A percentile compares a stretch with the other conserved stretches of the same genome.
Conservation (phyloP, 2,797 vertebrate genomes). For the Sylvia borin region DNA sequence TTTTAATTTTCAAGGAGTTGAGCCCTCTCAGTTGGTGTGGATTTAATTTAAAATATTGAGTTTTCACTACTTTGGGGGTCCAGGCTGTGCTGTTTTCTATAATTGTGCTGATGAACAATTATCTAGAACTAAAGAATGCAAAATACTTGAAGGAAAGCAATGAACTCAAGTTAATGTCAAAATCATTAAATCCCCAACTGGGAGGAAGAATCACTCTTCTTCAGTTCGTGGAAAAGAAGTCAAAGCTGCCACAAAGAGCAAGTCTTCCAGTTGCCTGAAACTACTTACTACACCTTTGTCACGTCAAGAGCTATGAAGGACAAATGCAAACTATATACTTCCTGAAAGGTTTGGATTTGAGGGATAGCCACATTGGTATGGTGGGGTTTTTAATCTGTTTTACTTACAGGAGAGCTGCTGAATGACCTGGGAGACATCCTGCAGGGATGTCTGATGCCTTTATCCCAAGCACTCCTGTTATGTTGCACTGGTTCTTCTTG, state of each 20-base stretch:
- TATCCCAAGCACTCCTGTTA: not conserved
- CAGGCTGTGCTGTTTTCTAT: not conserved
- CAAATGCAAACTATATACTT: not conserved
- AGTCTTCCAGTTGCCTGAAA: not conserved
- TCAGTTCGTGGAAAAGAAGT: not conserved
- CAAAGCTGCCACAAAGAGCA: not conserved
- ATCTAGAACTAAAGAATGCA: not conserved
- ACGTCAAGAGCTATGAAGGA: not conserved
- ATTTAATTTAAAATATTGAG: not conserved
- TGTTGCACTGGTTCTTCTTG: not conserved
- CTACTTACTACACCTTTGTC: not conserved
- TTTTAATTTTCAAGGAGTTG: not conserved
- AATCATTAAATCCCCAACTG: not conserved
- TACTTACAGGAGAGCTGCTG: not conserved
- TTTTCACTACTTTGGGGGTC: not conserved
- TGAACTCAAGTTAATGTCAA: not conserved
- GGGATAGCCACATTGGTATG: not conserved
- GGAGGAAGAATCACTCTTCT: not conserved
- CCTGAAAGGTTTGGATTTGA: not conserved
- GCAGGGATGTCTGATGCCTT: fast-evolving
- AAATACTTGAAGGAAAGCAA: not conserved
- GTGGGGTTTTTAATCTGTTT: not conserved
- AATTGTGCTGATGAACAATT: not conserved
- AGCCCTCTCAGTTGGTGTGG: not conserved
- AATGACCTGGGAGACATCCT: not conserved